phyloP scores from a whole-genome alignment of 2,797 vertebrate genomes.

The Scolopax rusticola region DNA sequence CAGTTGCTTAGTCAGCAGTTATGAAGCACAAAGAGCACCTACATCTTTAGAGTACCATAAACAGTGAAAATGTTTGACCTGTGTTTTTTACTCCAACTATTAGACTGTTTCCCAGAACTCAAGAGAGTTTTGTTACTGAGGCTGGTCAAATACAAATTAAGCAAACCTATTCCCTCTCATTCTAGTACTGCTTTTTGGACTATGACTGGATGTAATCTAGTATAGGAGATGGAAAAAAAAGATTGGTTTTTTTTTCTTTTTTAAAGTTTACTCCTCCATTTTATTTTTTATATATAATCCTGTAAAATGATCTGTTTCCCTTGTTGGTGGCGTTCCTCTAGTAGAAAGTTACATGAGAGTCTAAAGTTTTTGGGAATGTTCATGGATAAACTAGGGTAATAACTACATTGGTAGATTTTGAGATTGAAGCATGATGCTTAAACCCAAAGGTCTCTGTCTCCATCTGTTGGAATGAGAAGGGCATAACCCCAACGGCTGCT shows the following conservation, averaged over 20 bases:
- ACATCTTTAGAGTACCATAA: background rate
- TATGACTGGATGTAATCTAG: background rate
- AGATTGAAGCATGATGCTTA: background rate
- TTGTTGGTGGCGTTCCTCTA: background rate
- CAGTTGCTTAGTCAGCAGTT: background rate
- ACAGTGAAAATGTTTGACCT: background rate
- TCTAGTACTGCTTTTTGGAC: background rate
- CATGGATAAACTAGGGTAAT: background rate
- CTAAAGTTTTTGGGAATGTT: background rate
- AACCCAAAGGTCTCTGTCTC: conserved; percentile 73
- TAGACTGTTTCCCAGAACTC: background rate
- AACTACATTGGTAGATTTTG: background rate
- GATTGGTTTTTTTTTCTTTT: no score
- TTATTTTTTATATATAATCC: background rate
- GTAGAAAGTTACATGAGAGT: background rate
- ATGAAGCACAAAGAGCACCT: background rate
- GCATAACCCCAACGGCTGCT: conserved; percentile 53
- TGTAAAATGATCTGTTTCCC: background rate
- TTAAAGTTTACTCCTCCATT: background rate
- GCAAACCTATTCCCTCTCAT: background rate
- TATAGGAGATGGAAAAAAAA: background rate
- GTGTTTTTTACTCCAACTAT: background rate
- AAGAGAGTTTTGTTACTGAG: background rate
- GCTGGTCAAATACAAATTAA: background rate
- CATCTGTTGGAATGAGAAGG: conserved; percentile 69